Base-by-base conservation (phyloP, 2,888 invertebrate genomes). In the Schizotus pectinicornis region DNA sequence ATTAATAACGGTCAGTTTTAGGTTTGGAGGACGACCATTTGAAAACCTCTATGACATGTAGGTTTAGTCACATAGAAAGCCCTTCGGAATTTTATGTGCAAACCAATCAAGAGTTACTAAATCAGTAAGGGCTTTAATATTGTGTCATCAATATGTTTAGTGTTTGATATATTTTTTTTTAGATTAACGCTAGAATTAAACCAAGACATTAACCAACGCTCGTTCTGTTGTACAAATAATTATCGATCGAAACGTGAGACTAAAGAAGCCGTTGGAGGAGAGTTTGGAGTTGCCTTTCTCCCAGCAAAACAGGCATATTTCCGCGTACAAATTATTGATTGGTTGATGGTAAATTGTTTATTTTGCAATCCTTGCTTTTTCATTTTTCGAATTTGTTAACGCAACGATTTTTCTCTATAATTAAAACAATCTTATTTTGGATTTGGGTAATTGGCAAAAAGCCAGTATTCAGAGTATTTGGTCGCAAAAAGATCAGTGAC, bases 81-180 rank as follows among this genome's bases (percentile, higher is more conserved):
- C 73, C 71, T 1, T 46, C 42, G 3, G 73, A 73, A 51, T 73
- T 73, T 60, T 73, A 73, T 51, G 54, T 73, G n/a, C 71, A 70
- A 52, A 35, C 37, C 3, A 38, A 56, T 43, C 38, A 43, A 13
- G 8, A 30, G 6, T 36, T 56, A 12, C 43, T 43, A 13, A 34
- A 36, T 14, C 12, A 1, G 56, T 56, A 54, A 14, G 46, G 43
- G 6, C 6, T 22, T 42, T 2, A 7, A 12, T n/a, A 8, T 8
- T 39, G 9, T 12, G 39, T 12, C 8, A 8, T 6, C 8, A 6
- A 37, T 9, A n/a, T 37, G 6, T 13, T 38, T 38, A 7, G 11
- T 8, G 11, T 8, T 38, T 38, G 12, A 11, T 38, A 6, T 22
- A 5, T 22, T 22, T 8, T 45, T 37, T 52, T 52, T 13, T n/a